Evolutionary conservation across 2,888 invertebrate genomes (phyloP), one percentile per base, ranked within the genome.

Genomic region (Hirtodrosophila alboralis): DNA sequence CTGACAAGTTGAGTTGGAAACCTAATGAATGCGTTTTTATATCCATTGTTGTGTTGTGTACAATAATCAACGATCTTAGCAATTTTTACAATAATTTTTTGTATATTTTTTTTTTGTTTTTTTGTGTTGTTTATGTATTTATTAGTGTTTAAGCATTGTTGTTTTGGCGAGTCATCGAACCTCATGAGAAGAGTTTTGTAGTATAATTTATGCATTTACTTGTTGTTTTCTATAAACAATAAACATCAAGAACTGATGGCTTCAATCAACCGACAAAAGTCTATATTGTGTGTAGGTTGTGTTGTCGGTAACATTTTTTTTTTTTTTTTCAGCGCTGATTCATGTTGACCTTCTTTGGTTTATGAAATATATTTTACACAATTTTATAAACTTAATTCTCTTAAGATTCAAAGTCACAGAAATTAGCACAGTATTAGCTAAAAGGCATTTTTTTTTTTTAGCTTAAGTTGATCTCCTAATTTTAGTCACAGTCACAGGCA

Each of bases 291-390:
- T 53, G 72, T 69, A 51, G 70, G 59, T 33, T 40, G 47, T 16
- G n/a, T 9, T 14, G 36, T 30, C 18, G 5, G 18, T 23, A 23
- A 7, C 8, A 7, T 2, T 23, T 16, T 31, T 10, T 43, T 34
- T 34, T 54, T 34, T 60, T 34, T 27, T 27, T 47, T 21, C 10
- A 34, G 37, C 53, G 10, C 34, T 73, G 68, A 75, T 57, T 74
- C 77, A 77, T 16, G 52, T 38, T 77, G 74, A 73, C 74, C 74
- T 73, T 75, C 74, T 77, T 76, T 41, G 53, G 44, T 21, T 13
- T 61, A 41, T 43, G 28, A 51, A 48, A 74, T 59, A 45, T 12
- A 41, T 28, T 34, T 57, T 49, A 51, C 47, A 53, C 52, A 36
- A 41, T 38, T 54, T 28, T 9, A 31, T n/a, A n/a, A n/a, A 16